phyloP scores from a whole-genome alignment of 2,888 invertebrate genomes.

The Tricholauxania praeusta region DNA sequence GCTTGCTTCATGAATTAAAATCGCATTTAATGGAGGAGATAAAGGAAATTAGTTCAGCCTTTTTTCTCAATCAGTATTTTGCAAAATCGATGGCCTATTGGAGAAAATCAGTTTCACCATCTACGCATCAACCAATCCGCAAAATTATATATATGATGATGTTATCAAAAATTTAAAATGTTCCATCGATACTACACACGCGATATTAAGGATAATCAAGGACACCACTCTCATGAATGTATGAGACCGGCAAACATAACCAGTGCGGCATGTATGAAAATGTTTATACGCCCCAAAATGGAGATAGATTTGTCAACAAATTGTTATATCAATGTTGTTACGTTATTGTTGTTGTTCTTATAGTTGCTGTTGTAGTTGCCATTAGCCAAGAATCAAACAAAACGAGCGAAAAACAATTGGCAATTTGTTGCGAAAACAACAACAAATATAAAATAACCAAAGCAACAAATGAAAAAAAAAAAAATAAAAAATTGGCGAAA shows the following conservation, averaged over 20 bases:
- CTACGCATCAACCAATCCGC: no score
- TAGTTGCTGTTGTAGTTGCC: conserved; percentile 33
- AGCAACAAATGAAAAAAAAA: conserved; percentile 36
- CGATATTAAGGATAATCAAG: no score
- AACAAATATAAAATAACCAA: conserved; percentile 30
- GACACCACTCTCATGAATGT: no score
- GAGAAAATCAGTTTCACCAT: no score
- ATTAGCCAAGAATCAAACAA: conserved; percentile 45
- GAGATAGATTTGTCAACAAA: conserved; percentile 51
- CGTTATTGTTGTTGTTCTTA: not conserved
- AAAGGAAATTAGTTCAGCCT: no score
- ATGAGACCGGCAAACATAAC: not conserved
- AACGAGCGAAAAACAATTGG: conserved; percentile 47
- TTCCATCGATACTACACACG: no score
- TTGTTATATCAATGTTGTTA: conserved; percentile 43
- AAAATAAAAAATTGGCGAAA: conserved; percentile 46
- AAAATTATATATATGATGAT: no score
- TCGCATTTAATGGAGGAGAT: no score
- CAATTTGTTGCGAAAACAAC: conserved; percentile 40
- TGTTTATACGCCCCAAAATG: conserved; percentile 17
- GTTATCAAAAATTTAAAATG: no score
- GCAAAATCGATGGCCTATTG: no score
- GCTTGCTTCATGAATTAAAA: no score
- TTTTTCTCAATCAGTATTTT: no score
- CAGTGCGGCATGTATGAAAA: conserved; percentile 7